Evolutionary conservation across 2,888 invertebrate species (phyloP).

Genomic region (Sepioteuthis lessoniana): DNA sequence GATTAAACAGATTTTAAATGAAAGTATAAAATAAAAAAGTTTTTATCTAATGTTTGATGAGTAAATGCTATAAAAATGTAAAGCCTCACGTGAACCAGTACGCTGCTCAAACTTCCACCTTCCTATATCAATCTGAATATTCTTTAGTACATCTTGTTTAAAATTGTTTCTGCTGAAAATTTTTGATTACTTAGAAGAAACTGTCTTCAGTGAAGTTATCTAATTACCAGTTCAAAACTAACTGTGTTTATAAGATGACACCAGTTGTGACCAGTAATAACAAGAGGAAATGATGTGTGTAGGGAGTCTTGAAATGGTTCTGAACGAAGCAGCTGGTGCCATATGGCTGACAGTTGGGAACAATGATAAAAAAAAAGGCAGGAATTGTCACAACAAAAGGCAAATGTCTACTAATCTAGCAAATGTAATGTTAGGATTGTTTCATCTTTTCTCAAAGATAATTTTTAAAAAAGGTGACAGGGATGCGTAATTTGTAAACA

Average conservation of each 20-base stretch:
- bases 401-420: not conserved
- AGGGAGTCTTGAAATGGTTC: not conserved
- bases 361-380: not conserved
- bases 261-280: not conserved
- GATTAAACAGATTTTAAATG: too few relatives aligned
- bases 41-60: too few relatives aligned
- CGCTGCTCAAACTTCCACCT: too few relatives aligned
- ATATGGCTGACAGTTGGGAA: not conserved
- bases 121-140: too few relatives aligned
- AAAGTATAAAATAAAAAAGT: too few relatives aligned
- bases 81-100: not conserved
- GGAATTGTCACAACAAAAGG: not conserved
- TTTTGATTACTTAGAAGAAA: not conserved
- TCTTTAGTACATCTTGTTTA: too few relatives aligned
- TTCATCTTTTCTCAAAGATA: not conserved
- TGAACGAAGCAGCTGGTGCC: not conserved
- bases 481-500: too few relatives aligned
- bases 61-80: too few relatives aligned
- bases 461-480: too few relatives aligned
- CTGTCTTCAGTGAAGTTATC: not conserved
- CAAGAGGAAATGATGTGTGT: constrained; percentile 8
- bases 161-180: not conserved
- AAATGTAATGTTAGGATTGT: not conserved
- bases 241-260: not conserved
- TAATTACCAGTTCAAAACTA: not conserved